Conservation (phyloP, 2,113 vertebrate species). For the Prinia subflava region DNA sequence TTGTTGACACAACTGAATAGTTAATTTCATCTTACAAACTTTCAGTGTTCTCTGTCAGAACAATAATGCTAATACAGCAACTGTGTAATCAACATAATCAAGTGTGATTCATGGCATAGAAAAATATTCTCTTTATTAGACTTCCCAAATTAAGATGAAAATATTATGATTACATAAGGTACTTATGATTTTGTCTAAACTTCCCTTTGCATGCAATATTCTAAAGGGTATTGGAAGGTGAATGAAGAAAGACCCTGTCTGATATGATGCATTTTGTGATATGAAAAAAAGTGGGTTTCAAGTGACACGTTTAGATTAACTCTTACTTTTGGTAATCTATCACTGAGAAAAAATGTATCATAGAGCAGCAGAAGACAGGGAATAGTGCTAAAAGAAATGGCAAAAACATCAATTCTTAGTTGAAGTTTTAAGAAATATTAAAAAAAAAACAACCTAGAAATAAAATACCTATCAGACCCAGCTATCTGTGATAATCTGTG, state of each 20-base stretch:
- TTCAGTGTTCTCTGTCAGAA: neutral
- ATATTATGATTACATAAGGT: neutral
- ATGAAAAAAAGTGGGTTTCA: neutral
- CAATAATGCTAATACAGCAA: neutral
- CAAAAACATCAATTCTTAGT: neutral
- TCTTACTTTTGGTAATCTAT: neutral
- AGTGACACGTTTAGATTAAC: neutral
- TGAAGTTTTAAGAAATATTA: neutral
- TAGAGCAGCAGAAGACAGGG: neutral
- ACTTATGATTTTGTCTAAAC: neutral
- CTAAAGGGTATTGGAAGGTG: neutral
- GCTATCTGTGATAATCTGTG: neutral
- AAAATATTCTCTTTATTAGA: neutral
- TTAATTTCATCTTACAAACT: neutral
- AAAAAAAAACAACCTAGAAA: rapidly evolving
- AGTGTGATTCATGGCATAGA: neutral
- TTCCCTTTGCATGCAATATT: neutral
- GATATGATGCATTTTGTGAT: neutral
- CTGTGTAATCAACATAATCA: neutral
- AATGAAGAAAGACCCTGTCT: neutral
- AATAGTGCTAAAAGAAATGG: neutral
- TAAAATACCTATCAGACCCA: neutral
- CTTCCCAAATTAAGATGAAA: neutral
- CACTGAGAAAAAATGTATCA: neutral
- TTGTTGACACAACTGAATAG: neutral